Evolutionary conservation across 2,888 invertebrate species (phyloP).

Genomic region (Synergus gifuensis): DNA sequence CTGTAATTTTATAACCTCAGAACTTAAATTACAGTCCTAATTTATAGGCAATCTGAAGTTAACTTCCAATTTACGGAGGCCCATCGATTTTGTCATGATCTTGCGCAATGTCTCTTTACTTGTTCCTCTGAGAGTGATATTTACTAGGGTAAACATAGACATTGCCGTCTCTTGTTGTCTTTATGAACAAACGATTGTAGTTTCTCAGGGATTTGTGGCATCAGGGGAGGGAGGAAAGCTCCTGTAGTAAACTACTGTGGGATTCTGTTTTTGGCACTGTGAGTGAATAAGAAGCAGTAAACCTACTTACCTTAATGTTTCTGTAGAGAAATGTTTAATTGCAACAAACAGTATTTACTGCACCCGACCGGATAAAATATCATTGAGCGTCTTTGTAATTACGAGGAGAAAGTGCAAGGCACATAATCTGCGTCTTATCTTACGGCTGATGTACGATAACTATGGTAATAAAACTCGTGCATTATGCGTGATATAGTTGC

Average conservation of each 20-base stretch:
- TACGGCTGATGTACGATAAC: slow-evolving; percentile 19
- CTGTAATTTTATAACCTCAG: not conserved
- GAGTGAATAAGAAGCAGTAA: not conserved
- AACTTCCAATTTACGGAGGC: not conserved
- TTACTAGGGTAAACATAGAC: not conserved
- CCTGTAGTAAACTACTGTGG: not conserved
- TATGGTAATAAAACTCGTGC: slow-evolving; percentile 30
- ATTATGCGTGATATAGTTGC: slow-evolving; percentile 28
- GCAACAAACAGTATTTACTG: not conserved
- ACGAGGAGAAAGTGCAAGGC: slow-evolving; percentile 14
- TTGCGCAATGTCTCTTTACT: slow-evolving; percentile 22
- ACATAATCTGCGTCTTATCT: slow-evolving; percentile 28
- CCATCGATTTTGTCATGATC: slow-evolving; percentile 26
- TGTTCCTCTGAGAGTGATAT: slow-evolving; percentile 20
- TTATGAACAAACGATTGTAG: slow-evolving; percentile 1
- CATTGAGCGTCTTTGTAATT: slow-evolving; percentile 28
- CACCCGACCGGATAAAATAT: slow-evolving; percentile 19
- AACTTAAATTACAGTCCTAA: not conserved
- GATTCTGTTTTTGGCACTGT: not conserved
- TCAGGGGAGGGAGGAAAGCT: not conserved
- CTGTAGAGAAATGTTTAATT: not conserved
- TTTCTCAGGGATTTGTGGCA: slow-evolving; percentile 2
- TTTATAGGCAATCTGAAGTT: slow-evolving; percentile 10
- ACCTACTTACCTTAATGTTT: not conserved
- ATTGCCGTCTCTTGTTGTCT: not conserved